Evolutionary conservation across 2,888 invertebrate species (phyloP), one percentile per base, ranked within the genome.

Genomic region (Physocephala rufipes): DNA sequence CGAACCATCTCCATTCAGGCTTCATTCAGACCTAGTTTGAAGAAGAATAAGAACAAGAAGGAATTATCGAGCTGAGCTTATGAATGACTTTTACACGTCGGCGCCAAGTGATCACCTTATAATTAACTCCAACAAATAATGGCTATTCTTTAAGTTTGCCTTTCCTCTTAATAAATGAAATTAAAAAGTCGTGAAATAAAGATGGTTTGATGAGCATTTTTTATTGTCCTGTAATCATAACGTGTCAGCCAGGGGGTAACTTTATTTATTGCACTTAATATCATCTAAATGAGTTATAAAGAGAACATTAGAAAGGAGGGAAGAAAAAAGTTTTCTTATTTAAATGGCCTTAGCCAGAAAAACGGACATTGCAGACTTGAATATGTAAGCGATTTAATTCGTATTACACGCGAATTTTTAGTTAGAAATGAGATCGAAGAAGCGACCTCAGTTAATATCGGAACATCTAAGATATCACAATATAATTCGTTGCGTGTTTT

Each of bases 61-160:
- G 67, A 67, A 73, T 74, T 73, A 74, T 74, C 73, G 67, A 73
- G 62, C 64, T 64, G 63, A 71, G 61, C 71, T 72, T 71, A 77
- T 76, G 74, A 82, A 76, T 78, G 75, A 75, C 76, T 74, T 75
- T 74, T 74, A 36, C 9, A 9, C 36, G n/a, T 78, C 78, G 81
- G 81, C 81, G 81, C 81, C 81, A 78, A 78, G 76, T 73, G 77
- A 76, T 76, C 77, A 78, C 77, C n/a, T 76, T 76, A 75, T 74
- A 76, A 78, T 75, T 76, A 80, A 77, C 75, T 70, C 73, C 79
- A 24, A 51, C 30, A 26, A 47, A 16, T 66, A n/a, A 43, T 66
- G 53, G 26, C 63, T 45, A 2, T 3, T 63, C 63, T 45, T 16
- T n/a, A 2, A 15, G 7, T 64, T 45, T 30, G 36, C 53, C 49